Conservation (phyloP, 2,797 vertebrate species). For the Thalassophryne amazonica region DNA sequence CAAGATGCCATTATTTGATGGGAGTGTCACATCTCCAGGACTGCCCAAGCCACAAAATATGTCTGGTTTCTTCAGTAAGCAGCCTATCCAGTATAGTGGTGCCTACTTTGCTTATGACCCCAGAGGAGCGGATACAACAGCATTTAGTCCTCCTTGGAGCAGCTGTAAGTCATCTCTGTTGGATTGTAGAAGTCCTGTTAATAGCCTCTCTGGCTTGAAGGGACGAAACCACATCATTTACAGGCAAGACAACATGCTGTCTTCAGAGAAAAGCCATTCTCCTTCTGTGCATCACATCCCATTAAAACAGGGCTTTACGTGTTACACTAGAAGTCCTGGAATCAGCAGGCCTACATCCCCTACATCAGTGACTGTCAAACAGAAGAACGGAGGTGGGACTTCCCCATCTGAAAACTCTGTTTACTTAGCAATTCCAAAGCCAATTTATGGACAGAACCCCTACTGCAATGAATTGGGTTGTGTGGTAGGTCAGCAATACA, state of each 20-base stretch:
- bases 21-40: conserved; percentile 47
- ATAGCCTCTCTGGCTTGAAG: conserved; percentile 63
- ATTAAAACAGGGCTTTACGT: conserved; percentile 63
- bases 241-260: conserved; percentile 63
- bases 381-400: conserved; percentile 33
- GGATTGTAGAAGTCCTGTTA: conserved; percentile 55
- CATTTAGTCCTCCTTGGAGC: conserved; percentile 69
- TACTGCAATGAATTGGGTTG: conserved; percentile 79
- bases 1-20: conserved; percentile 81
- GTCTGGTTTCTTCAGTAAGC: conserved; percentile 58
- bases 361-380: conserved; percentile 37
- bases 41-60: conserved; percentile 58
- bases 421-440: conserved; percentile 82
- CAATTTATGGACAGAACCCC: conserved; percentile 80
- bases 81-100: conserved; percentile 73
- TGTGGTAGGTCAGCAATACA: conserved; percentile 64
- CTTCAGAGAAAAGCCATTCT: conserved; percentile 60
- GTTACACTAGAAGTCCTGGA: conserved; percentile 59
- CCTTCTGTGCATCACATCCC: conserved; percentile 45
- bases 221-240: conserved; percentile 66
- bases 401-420: conserved; percentile 50
- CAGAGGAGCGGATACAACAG: conserved; percentile 58
- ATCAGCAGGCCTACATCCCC: conserved; percentile 47
- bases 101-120: conserved; percentile 80
- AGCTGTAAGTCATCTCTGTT: conserved; percentile 49